phyloP scores from a whole-genome alignment of 2,797 vertebrate genomes.

The Thripadectes ignobilis region DNA sequence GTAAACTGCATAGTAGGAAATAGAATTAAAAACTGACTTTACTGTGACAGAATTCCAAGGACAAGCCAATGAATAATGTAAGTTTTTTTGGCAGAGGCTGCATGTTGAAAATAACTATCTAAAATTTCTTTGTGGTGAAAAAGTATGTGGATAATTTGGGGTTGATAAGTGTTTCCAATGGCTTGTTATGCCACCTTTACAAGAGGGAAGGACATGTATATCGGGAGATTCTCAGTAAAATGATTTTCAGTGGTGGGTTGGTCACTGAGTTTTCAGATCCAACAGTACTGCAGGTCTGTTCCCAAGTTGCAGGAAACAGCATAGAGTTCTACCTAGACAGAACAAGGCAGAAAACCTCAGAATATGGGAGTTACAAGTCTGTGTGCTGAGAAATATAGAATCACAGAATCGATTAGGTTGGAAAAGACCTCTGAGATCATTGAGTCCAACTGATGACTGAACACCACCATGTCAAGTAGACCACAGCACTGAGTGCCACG shows the following conservation, averaged over 20 bases:
- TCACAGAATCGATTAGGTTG: neutral
- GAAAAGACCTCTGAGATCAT: neutral
- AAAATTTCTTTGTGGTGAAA: neutral
- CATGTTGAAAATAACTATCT: neutral
- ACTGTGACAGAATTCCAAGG: neutral
- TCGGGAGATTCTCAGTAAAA: neutral
- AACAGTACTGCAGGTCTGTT: neutral
- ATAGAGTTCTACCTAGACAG: neutral
- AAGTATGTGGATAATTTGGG: neutral
- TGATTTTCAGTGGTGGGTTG: neutral
- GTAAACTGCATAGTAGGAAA: neutral
- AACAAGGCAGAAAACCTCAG: neutral
- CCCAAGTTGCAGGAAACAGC: neutral
- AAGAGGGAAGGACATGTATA: neutral
- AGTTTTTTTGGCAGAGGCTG: neutral
- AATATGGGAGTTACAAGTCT: neutral
- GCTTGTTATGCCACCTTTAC: neutral
- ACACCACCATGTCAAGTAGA: neutral
- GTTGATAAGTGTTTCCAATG: neutral
- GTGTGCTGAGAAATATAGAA: neutral
- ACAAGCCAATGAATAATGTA: neutral
- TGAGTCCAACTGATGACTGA: fast-evolving
- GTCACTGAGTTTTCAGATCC: neutral
- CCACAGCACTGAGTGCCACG: neutral
- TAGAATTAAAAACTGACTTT: neutral